These are phyloP conservation scores for Esox masquinongy DNA, from an alignment of 2,797 vertebrate species.

Conservation along the genomic window DNA sequence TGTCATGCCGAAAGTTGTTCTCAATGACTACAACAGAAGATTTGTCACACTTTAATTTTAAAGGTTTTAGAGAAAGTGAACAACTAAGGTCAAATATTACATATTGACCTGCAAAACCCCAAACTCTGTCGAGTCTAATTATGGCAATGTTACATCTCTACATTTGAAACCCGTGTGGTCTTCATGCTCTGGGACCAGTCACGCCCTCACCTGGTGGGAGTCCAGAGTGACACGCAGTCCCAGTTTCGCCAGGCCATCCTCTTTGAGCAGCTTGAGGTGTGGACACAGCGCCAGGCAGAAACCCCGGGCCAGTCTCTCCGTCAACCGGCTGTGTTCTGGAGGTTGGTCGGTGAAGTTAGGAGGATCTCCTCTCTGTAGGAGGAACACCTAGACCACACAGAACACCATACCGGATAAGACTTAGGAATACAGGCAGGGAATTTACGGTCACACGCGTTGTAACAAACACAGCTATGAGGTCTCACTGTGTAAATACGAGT, in stretches of 20 bases:
- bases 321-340: conserved; percentile 90
- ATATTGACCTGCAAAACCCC: too few species aligned
- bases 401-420: neutral
- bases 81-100: too few species aligned
- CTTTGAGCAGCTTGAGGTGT: conserved; percentile 93
- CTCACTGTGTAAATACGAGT: too few species aligned
- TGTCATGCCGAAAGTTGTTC: too few species aligned
- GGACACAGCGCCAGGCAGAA: conserved; percentile 94
- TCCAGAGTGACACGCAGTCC: conserved; percentile 93
- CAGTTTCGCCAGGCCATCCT: conserved; percentile 96
- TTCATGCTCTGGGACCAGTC: neutral
- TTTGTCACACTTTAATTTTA: too few species aligned
- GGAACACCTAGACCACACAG: conserved; percentile 83
- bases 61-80: too few species aligned
- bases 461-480: too few species aligned
- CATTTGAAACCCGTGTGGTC: too few species aligned
- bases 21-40: too few species aligned
- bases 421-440: neutral
- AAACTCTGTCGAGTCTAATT: too few species aligned
- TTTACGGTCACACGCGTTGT: neutral
- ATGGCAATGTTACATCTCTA: too few species aligned
- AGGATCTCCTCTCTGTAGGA: conserved; percentile 86
- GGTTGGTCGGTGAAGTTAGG: conserved; percentile 82
- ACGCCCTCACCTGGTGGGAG: conserved; percentile 85
- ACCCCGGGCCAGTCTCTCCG: conserved; percentile 90